Conservation (phyloP, 2,888 invertebrate genomes). For the Acronicta alni region DNA sequence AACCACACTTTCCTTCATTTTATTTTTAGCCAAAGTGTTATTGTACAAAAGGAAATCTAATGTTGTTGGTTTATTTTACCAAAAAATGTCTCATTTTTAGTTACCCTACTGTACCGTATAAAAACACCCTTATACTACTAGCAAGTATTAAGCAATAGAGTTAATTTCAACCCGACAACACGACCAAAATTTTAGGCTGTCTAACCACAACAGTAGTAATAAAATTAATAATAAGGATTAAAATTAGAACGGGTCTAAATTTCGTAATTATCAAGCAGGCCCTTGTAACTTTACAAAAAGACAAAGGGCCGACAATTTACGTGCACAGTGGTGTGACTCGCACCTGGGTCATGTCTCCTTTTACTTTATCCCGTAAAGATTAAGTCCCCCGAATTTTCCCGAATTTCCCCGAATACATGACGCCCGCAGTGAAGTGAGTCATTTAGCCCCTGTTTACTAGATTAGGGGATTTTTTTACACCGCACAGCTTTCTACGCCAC, state of each 20-base stretch:
- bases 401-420: constrained; percentile 79
- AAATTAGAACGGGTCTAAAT: constrained; percentile 71
- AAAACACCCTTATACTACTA: not conserved
- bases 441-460: constrained; percentile 88
- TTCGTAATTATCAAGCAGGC: constrained; percentile 79
- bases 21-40: no score
- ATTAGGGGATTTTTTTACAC: constrained; percentile 88
- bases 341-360: constrained; percentile 89
- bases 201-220: constrained; percentile 25
- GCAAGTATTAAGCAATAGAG: not conserved
- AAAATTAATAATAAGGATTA: constrained; percentile 68
- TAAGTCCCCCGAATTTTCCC: constrained; percentile 84
- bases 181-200: not conserved
- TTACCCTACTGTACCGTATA: not conserved
- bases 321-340: constrained; percentile 73
- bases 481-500: constrained; percentile 78
- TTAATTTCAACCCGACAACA: not conserved
- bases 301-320: constrained; percentile 82
- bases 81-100: no score
- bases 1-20: no score
- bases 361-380: constrained; percentile 88
- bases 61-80: no score
- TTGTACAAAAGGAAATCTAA: no score
- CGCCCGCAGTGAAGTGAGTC: constrained; percentile 86
- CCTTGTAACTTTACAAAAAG: constrained; percentile 73